Conservation (phyloP, 2,888 invertebrate genomes). For the Auanema sp. region DNA sequence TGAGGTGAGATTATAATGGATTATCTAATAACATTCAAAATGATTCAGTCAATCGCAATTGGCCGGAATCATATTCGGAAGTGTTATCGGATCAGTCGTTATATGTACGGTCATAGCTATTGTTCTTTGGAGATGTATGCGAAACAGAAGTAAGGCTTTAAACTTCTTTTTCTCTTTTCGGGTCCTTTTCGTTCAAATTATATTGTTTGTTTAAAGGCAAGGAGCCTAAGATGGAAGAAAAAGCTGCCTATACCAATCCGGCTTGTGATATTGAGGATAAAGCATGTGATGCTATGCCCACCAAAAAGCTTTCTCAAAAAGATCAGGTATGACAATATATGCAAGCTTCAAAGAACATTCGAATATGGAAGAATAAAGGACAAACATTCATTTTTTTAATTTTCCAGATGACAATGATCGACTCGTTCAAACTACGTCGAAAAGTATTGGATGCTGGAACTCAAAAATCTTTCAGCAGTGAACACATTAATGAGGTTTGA, state of each 20-base stretch:
- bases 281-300: slow-evolving; percentile 28
- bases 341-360: background rate
- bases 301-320: slow-evolving; percentile 14
- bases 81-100: slow-evolving; percentile 54
- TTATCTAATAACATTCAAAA: slow-evolving; percentile 11
- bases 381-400: background rate
- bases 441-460: slow-evolving; percentile 41
- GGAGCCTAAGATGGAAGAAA: slow-evolving; percentile 25
- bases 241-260: slow-evolving; percentile 39
- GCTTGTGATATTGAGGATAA: slow-evolving; percentile 41
- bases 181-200: background rate
- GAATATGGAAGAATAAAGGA: background rate
- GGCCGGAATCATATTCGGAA: slow-evolving; percentile 57
- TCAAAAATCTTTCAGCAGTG: slow-evolving; percentile 48
- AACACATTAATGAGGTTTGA: slow-evolving; percentile 44
- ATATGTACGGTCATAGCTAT: slow-evolving; percentile 46
- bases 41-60: slow-evolving; percentile 47
- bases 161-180: background rate
- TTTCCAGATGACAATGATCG: slow-evolving; percentile 49
- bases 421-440: slow-evolving; percentile 47
- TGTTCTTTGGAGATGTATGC: slow-evolving; percentile 44
- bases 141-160: slow-evolving; percentile 22
- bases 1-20: slow-evolving; percentile 6
- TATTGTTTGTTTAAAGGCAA: slow-evolving; percentile 3
- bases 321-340: slow-evolving; percentile 18